Evolutionary conservation across 2,113 vertebrate genomes (phyloP).

Genomic region (Smithornis capensis): DNA sequence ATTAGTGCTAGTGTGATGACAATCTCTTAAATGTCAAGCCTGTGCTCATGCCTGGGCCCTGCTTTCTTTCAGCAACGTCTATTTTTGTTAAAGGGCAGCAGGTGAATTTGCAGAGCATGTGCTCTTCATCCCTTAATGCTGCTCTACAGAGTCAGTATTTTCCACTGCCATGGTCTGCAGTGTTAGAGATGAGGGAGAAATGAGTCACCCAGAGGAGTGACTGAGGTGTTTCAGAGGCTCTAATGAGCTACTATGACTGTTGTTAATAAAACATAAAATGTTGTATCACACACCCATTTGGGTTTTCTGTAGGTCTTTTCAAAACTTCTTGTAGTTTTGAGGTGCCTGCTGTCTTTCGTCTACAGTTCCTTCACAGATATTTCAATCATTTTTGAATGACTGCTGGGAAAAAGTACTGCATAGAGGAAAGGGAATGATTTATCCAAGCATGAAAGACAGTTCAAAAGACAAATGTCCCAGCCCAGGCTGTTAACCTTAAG

Average conservation of each 20-base stretch:
- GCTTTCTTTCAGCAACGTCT: neutral
- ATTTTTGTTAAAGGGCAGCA: neutral
- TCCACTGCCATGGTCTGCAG: neutral
- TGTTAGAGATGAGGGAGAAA: neutral
- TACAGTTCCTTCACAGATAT: neutral
- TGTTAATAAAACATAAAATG: neutral
- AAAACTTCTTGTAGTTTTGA: neutral
- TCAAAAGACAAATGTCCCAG: conserved; percentile 1
- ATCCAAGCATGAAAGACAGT: neutral
- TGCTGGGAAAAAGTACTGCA: neutral
- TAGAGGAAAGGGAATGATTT: neutral
- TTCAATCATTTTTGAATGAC: neutral
- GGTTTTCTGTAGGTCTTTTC: neutral
- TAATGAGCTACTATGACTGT: neutral
- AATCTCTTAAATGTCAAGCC: neutral
- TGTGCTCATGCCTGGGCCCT: neutral
- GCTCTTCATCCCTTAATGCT: neutral
- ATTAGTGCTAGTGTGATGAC: neutral
- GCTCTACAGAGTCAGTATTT: neutral
- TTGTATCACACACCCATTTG: neutral
- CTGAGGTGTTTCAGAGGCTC: neutral
- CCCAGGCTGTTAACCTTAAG: conserved; percentile 12
- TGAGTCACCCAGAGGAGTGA: neutral
- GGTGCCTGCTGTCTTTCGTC: neutral
- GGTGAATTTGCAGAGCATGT: neutral